Evolutionary conservation across 2,888 invertebrate genomes (phyloP).

Genomic region (Apantesis nais): DNA sequence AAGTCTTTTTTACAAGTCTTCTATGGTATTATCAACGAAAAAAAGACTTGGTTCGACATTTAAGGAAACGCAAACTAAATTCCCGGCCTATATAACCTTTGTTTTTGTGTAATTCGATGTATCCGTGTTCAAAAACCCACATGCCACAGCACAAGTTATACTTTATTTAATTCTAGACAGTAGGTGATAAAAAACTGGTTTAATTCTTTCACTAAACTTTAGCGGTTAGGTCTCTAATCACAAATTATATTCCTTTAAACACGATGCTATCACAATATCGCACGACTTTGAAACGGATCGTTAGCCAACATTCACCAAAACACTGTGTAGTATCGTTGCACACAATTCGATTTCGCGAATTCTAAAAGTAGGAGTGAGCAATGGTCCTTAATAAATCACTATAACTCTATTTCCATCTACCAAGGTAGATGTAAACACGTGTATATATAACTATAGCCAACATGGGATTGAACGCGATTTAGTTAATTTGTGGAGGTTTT

Average conservation of each 20-base stretch:
- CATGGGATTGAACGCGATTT: slow-evolving; percentile 23
- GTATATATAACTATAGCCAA: slow-evolving; percentile 7
- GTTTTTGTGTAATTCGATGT: not conserved
- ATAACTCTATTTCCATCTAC: slow-evolving; percentile 21
- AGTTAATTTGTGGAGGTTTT: slow-evolving; percentile 29
- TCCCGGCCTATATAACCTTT: not conserved
- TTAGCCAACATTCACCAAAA: not conserved
- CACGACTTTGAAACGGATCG: not conserved
- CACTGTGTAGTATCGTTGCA: not conserved
- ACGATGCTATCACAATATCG: not conserved
- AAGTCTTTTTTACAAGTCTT: not conserved
- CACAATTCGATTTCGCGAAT: not conserved
- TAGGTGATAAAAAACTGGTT: too few species aligned
- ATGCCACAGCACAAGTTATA: not conserved
- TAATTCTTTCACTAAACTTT: not conserved
- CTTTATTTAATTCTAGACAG: not conserved
- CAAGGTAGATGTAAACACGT: not conserved
- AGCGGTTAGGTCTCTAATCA: not conserved
- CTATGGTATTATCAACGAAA: not conserved
- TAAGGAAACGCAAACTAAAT: not conserved
- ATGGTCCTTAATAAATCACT: not conserved
- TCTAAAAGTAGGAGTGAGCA: not conserved
- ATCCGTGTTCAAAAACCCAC: not conserved
- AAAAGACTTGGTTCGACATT: not conserved
- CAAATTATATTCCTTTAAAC: not conserved